These are phyloP conservation scores for Bellardia bayeri DNA, from an alignment of 2,888 invertebrate genomes.

Conservation along the genomic window DNA sequence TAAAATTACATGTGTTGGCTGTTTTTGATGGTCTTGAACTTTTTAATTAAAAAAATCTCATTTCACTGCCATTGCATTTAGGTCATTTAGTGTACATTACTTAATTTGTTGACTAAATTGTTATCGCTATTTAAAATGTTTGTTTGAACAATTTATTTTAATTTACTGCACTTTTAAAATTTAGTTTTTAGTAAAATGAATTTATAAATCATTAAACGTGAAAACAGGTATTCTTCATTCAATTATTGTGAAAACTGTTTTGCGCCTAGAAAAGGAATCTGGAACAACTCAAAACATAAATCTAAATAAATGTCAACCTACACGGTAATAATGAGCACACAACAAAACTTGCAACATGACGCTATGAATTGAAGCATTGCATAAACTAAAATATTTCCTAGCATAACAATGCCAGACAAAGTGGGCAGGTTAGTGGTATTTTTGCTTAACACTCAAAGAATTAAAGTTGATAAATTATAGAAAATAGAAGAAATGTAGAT, in stretches of 20 bases:
- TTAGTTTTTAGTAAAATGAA: background rate
- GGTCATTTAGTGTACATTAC: no score
- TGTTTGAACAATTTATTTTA: background rate
- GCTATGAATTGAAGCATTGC: slow-evolving; percentile 18
- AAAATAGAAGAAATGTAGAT: background rate
- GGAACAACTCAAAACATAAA: slow-evolving; percentile 67
- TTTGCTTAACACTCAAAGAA: background rate
- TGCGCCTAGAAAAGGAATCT: slow-evolving; percentile 12
- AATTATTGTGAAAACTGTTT: background rate
- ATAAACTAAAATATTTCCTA: slow-evolving; percentile 39
- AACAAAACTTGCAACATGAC: slow-evolving; percentile 46
- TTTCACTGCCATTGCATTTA: no score
- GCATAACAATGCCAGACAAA: slow-evolving; percentile 23
- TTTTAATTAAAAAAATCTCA: no score
- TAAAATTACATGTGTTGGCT: no score
- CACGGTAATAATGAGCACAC: slow-evolving; percentile 53
- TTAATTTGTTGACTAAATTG: background rate
- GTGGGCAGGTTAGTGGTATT: slow-evolving; percentile 23
- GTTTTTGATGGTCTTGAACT: no score
- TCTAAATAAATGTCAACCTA: slow-evolving; percentile 74
- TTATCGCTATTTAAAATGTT: background rate
- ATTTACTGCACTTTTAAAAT: background rate
- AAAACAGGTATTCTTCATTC: slow-evolving; percentile 29
- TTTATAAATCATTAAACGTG: background rate
- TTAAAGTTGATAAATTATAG: background rate